Evolutionary conservation across 2,888 invertebrate species (phyloP), one percentile per base, ranked within the genome.

Genomic region (Caenorhabditis angaria): DNA sequence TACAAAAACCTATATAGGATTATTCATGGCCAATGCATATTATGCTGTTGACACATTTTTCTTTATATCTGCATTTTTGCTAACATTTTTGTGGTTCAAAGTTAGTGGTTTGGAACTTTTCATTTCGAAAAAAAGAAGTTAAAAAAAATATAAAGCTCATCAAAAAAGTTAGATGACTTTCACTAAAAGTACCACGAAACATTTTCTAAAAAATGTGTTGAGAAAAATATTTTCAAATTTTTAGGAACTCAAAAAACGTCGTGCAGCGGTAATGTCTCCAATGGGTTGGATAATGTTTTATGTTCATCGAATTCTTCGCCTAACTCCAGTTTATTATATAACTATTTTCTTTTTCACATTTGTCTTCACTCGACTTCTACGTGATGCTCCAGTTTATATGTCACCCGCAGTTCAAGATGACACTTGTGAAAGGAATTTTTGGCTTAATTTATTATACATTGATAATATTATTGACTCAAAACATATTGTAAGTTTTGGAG

Each of bases 401-500:
- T 53, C 67, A 4, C 76, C 73, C 14, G 67, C 66, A 4, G 20
- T 74, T 4, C 25, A 66, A 10, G 61, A 61, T 48, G 72, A 80
- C 54, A 67, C 58, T 10, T 82, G 82, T 61, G 56, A 56, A 0
- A 22, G 79, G 8, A 77, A 78, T 50, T 82, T 65, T 47, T 79
- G 78, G 81, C 35, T 78, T 41, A 82, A 83, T 55, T 57, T 83
- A 24, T 64, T 83, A 8, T 83, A 83, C 61, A 61, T 83, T 58
- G 68, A 80, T 48, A 83, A 83, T 57, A 59, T 76, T 20, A 62
- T 81, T 20, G 63, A 70, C 20, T 53, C 70, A n/a, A 53, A 54
- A 10, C 48, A 80, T 18, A 76, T 78, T 59, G 78, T 76, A 24
- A 65, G 65, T 27, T n/a, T 25, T 14, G n/a, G 14, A 0, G 27